phyloP scores from a whole-genome alignment of 2,797 vertebrate genomes.

The Crocodylus rhombifer region DNA sequence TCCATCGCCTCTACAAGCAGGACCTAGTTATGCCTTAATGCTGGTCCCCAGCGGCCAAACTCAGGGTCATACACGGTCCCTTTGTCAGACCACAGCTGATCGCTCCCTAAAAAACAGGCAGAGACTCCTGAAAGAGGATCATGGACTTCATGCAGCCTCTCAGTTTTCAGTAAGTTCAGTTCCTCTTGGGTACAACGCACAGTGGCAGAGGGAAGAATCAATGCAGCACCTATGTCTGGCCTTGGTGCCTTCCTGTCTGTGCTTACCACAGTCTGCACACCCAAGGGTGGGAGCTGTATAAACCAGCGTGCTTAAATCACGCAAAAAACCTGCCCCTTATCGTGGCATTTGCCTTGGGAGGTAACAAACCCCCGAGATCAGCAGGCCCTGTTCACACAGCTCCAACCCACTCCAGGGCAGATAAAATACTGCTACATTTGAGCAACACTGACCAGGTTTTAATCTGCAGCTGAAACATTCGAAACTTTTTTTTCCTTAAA shows the following conservation, averaged over 20 bases:
- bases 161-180: conserved; percentile 41
- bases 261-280: neutral
- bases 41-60: neutral
- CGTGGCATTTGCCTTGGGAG: neutral
- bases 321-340: conserved; percentile 42
- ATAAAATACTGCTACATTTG: no score
- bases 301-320: conserved; percentile 47
- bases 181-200: conserved; percentile 58
- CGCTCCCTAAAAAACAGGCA: neutral
- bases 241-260: conserved; percentile 58
- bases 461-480: neutral
- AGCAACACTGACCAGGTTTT: neutral
- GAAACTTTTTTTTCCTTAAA: neutral
- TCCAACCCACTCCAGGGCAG: neutral
- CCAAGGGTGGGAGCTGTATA: neutral
- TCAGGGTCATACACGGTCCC: neutral
- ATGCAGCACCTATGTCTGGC: conserved; percentile 14
- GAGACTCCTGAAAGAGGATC: neutral
- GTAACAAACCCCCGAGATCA: neutral
- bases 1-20: neutral
- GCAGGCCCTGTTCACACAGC: neutral
- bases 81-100: neutral
- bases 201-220: conserved; percentile 44
- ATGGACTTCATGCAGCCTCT: conserved; percentile 43
- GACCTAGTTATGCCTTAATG: neutral